These are phyloP conservation scores for Lepilemur ruficaudatus DNA, from an alignment of 2,797 vertebrate species.

Conservation along the genomic window DNA sequence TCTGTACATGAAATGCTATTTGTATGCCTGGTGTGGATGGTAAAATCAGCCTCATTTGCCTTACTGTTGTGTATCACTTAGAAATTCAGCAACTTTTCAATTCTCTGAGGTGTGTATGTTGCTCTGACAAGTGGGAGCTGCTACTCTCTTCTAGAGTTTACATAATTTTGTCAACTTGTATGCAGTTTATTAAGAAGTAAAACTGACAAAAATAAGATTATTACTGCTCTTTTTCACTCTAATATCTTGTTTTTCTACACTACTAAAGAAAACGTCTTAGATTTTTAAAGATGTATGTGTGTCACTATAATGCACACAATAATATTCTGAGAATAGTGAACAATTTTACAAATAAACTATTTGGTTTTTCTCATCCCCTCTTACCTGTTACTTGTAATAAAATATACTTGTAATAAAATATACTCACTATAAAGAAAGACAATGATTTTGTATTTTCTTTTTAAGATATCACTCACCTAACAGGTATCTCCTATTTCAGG, in stretches of 20 bases:
- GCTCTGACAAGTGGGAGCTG: constrained; percentile 72
- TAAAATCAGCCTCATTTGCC: constrained; percentile 6
- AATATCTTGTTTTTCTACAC: background rate
- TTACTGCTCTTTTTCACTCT: background rate
- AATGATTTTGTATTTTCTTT: background rate
- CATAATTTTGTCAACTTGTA: constrained; percentile 48
- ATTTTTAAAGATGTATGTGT: background rate
- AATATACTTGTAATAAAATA: background rate
- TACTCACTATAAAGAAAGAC: background rate
- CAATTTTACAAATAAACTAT: background rate
- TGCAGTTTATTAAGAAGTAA: constrained; percentile 59
- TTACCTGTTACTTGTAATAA: background rate
- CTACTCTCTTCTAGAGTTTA: background rate
- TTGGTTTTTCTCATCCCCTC: background rate
- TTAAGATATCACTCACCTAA: background rate
- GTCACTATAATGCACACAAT: background rate
- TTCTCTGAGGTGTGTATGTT: constrained; percentile 48
- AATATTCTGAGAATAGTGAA: background rate
- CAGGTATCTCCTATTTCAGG: background rate
- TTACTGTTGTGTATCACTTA: constrained; percentile 41
- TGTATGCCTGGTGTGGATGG: constrained; percentile 44
- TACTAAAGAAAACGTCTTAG: background rate
- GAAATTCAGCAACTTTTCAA: constrained; percentile 13
- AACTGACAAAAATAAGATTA: background rate
- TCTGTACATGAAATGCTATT: constrained; percentile 68